Conservation (phyloP, 2,113 vertebrate genomes). For the Protobothrops flavoviridis region DNA sequence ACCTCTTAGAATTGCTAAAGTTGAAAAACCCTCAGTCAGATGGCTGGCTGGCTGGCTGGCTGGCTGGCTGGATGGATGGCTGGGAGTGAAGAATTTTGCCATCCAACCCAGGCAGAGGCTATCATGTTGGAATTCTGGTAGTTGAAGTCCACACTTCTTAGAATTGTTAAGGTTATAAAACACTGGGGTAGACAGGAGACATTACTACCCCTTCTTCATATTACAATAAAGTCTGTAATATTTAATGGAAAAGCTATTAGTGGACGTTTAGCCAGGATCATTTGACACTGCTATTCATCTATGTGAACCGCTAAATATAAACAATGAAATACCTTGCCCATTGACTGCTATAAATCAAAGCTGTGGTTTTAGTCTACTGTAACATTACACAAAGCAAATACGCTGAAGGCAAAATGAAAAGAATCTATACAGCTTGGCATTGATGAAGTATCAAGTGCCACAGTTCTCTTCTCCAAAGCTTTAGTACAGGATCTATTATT, state of each 20-base stretch:
- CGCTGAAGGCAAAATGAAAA: conserved; percentile 57
- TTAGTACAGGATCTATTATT: conserved; percentile 53
- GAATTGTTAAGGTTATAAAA: not conserved
- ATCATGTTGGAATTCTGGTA: not conserved
- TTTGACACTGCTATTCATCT: conserved; percentile 53
- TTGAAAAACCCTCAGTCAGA: not conserved
- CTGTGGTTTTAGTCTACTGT: conserved; percentile 54
- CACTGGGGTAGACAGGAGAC: not conserved
- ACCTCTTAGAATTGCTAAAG: too few species aligned
- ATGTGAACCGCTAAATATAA: conserved; percentile 63
- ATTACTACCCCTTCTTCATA: not conserved
- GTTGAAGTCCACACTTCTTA: not conserved
- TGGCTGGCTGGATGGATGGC: not conserved
- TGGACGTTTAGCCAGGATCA: conserved; percentile 55
- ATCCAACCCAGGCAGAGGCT: not conserved
- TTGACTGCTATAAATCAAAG: conserved; percentile 70
- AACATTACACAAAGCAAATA: conserved; percentile 61
- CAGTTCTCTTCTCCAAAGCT: conserved; percentile 46
- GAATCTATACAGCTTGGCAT: conserved; percentile 66
- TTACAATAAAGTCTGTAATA: conserved; percentile 14
- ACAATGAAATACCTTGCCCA: conserved; percentile 67
- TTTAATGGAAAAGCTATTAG: conserved; percentile 55
- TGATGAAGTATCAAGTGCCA: conserved; percentile 57
- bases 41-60: not conserved
- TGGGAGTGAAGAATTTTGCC: not conserved